Conservation (phyloP, 2,888 invertebrate genomes). For the Drosophila acutilabella region DNA sequence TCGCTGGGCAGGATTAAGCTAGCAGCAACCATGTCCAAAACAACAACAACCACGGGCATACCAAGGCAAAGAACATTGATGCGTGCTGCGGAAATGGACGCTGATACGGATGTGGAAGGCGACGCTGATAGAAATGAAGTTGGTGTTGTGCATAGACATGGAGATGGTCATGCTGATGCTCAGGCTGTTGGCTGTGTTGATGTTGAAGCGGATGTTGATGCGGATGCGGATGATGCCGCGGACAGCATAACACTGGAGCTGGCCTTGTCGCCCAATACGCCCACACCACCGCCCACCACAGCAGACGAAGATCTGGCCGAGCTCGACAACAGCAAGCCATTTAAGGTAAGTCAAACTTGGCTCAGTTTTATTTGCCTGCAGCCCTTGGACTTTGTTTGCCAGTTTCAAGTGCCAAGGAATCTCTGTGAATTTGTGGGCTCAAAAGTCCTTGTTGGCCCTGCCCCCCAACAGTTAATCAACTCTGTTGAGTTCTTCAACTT, state of each 20-base stretch:
- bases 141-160: conserved; percentile 27
- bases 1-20: neutral
- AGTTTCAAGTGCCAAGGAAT: conserved; percentile 30
- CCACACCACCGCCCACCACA: conserved; percentile 68
- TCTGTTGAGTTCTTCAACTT: neutral
- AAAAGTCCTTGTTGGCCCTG: conserved; percentile 18
- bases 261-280: conserved; percentile 68
- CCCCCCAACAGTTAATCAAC: conserved; percentile 2
- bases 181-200: conserved; percentile 37
- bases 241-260: conserved; percentile 71
- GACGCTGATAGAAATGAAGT: conserved; percentile 34
- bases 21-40: conserved; percentile 24
- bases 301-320: conserved; percentile 68
- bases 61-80: conserved; percentile 72
- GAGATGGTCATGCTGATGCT: conserved; percentile 9
- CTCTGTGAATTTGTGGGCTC: neutral
- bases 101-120: conserved; percentile 51
- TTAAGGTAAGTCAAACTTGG: conserved; percentile 61
- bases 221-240: conserved; percentile 65
- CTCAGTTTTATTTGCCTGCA: conserved; percentile 9
- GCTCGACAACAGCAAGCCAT: conserved; percentile 73
- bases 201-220: conserved; percentile 29
- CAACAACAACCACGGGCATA: conserved; percentile 38
- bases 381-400: conserved; percentile 41
- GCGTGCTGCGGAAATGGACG: conserved; percentile 72